A percentile compares a stretch with the other conserved stretches of the same genome.
Evolutionary conservation across 2,113 vertebrate species (phyloP).

Genomic region (Epinephelus cyanopodus): DNA sequence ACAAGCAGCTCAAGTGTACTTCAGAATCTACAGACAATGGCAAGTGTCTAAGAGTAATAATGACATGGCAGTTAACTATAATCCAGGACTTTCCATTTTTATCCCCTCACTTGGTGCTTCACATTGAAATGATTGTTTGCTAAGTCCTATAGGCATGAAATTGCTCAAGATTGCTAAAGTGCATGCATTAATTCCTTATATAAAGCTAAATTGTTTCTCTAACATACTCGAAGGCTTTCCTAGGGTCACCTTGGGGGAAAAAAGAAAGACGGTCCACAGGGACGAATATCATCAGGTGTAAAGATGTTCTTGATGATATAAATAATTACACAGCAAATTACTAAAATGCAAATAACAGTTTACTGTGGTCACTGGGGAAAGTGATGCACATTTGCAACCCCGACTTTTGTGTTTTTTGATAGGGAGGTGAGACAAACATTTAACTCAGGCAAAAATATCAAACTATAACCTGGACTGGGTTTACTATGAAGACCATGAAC

Average conservation of each 20-base stretch:
- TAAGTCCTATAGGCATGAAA: constrained; percentile 67
- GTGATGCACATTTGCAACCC: not conserved
- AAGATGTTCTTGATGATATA: not conserved
- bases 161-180: constrained; percentile 73
- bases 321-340: constrained; percentile 15
- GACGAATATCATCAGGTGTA: constrained; percentile 11
- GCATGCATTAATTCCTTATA: constrained; percentile 64
- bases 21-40: constrained; percentile 77
- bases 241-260: constrained; percentile 58
- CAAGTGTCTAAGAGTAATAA: constrained; percentile 75
- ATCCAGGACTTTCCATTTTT: constrained; percentile 76
- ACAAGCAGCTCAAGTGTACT: constrained; percentile 77
- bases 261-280: constrained; percentile 14
- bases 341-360: not conserved
- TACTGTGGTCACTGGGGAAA: not conserved
- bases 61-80: constrained; percentile 72
- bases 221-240: constrained; percentile 38
- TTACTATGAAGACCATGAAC: not conserved
- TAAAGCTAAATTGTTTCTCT: constrained; percentile 49
- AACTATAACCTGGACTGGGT: not conserved
- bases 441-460: not conserved
- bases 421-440: too few relatives aligned
- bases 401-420: not conserved
- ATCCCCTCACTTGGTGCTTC: constrained; percentile 69
- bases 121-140: constrained; percentile 75